phyloP scores from a whole-genome alignment of 1,140 invertebrate species.

The Metopolophium dirhodum region DNA sequence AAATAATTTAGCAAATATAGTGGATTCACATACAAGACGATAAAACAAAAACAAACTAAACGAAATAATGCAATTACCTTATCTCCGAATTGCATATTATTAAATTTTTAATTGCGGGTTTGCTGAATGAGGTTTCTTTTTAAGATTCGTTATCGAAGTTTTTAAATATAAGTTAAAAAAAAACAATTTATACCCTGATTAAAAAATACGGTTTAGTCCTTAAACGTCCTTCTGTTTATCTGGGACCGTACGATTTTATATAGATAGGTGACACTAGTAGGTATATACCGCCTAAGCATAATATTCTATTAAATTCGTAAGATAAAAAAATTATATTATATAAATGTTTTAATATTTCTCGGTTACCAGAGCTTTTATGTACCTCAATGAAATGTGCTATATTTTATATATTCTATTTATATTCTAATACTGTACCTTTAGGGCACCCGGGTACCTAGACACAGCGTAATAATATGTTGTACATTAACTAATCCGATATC shows the following conservation, averaged over 20 bases:
- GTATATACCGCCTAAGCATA: background rate
- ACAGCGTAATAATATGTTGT: no score
- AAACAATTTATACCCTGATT: background rate
- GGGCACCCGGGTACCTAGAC: no score
- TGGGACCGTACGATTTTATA: background rate
- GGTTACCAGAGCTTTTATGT: no score
- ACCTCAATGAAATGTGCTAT: no score
- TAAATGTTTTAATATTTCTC: no score
- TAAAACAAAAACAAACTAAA: background rate
- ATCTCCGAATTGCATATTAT: background rate
- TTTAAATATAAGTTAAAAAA: background rate
- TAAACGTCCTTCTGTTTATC: background rate
- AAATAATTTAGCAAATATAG: background rate
- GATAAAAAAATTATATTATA: no score
- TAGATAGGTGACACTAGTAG: background rate
- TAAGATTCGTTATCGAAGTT: background rate
- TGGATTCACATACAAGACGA: background rate
- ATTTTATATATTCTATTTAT: no score
- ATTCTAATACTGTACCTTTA: no score
- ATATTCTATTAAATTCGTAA: background rate
- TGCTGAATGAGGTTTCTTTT: background rate
- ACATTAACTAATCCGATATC: no score
- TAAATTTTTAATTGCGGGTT: background rate
- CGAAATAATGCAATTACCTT: background rate
- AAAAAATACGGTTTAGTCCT: background rate